Evolutionary conservation across 2,888 invertebrate species (phyloP).

Genomic region (Pardosa pseudoannulata): DNA sequence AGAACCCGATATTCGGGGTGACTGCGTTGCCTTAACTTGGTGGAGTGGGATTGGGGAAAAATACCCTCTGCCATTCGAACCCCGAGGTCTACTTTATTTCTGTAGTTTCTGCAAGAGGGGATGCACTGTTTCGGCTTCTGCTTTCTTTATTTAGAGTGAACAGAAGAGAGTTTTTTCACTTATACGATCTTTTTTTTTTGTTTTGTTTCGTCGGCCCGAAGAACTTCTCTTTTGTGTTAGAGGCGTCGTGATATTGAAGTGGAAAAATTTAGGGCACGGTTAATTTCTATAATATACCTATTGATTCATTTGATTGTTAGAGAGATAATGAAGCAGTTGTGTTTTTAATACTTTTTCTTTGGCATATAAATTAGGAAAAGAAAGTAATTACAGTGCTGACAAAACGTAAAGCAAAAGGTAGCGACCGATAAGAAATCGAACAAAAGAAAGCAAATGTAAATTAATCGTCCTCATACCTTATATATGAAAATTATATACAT

Average conservation of each 20-base stretch:
- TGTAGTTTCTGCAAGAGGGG: constrained; percentile 51
- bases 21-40: constrained; percentile 66
- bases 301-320: too few species aligned
- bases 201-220: constrained; percentile 8
- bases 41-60: constrained; percentile 47
- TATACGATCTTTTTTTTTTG: constrained; percentile 23
- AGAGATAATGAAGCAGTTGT: too few species aligned
- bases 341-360: too few species aligned
- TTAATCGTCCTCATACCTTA: too few species aligned
- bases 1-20: constrained; percentile 65
- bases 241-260: neutral
- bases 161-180: too few species aligned
- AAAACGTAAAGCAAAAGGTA: too few species aligned
- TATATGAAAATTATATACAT: too few species aligned
- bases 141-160: constrained; percentile 62
- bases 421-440: too few species aligned
- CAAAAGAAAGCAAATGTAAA: too few species aligned
- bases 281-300: too few species aligned
- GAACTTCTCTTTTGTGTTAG: constrained; percentile 30
- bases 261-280: neutral
- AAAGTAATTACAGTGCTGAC: too few species aligned
- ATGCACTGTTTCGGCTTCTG: constrained; percentile 18
- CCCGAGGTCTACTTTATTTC: constrained; percentile 65
- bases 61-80: constrained; percentile 65
- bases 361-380: too few species aligned